Evolutionary conservation across 2,888 invertebrate species (phyloP).

Genomic region (Meandrusa payeni): DNA sequence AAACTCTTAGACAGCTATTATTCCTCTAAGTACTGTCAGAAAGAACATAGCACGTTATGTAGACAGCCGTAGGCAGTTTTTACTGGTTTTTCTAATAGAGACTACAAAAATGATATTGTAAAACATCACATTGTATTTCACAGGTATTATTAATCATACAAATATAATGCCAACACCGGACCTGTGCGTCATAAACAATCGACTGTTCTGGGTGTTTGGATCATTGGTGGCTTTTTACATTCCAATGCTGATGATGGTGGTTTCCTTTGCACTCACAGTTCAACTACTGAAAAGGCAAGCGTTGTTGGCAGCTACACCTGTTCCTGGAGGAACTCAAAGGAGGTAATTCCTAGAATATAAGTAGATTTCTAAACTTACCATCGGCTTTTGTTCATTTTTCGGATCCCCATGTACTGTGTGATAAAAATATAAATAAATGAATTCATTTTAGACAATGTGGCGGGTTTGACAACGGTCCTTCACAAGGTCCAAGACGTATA

Average conservation of each 20-base stretch:
- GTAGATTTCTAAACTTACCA: too few relatives aligned
- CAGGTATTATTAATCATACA: conserved; percentile 87
- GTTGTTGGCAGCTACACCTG: conserved; percentile 82
- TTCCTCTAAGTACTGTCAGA: too few relatives aligned
- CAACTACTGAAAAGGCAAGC: conserved; percentile 91
- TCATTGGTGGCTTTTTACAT: conserved; percentile 97
- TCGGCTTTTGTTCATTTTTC: too few relatives aligned
- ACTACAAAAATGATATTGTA: too few relatives aligned
- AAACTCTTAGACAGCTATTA: too few relatives aligned
- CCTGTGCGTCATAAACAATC: conserved; percentile 90
- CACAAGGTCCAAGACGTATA: conserved; percentile 51
- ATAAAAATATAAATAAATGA: too few relatives aligned
- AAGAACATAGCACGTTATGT: too few relatives aligned
- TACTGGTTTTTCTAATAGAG: too few relatives aligned
- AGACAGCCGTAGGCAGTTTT: too few relatives aligned
- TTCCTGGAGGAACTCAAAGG: conserved; percentile 66
- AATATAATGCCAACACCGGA: conserved; percentile 91
- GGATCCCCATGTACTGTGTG: too few relatives aligned
- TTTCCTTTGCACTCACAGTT: conserved; percentile 94
- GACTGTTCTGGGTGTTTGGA: conserved; percentile 93
- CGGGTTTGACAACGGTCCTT: conserved; percentile 58
- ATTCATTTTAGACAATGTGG: conserved; percentile 54
- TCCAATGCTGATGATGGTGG: conserved; percentile 96
- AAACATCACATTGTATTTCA: too few relatives aligned
- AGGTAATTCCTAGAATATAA: conserved; percentile 42